Conservation (phyloP, 1,140 invertebrate species). For the Sarcophaga bullata region DNA sequence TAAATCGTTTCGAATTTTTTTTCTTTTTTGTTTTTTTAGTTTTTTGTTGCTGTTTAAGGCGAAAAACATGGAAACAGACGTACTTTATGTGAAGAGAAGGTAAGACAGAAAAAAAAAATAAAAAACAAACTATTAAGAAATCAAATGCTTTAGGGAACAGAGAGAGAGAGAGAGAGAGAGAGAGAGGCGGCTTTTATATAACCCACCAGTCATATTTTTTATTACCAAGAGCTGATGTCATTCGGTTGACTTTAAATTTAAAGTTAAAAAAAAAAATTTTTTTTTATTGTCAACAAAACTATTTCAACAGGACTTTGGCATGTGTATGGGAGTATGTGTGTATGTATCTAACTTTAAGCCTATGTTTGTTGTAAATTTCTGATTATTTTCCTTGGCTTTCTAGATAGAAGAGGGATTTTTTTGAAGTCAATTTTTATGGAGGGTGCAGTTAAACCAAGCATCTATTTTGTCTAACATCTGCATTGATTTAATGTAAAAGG, state of each 20-base stretch:
- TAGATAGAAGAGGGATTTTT: not conserved
- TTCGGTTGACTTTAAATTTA: not conserved
- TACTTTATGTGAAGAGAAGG: not conserved
- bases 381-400: constrained; percentile 35
- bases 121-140: too few species aligned
- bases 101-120: not conserved
- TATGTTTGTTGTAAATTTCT: constrained; percentile 32
- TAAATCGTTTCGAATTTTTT: too few species aligned
- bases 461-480: not conserved
- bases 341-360: not conserved
- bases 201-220: not conserved
- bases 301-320: too few species aligned
- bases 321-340: not conserved
- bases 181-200: too few species aligned
- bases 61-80: not conserved
- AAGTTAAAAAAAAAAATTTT: not conserved
- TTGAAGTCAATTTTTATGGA: constrained; percentile 16
- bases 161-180: too few species aligned
- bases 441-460: not conserved
- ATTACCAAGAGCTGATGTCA: constrained; percentile 16
- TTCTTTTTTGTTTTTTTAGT: not conserved
- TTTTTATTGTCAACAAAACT: constrained; percentile 36
- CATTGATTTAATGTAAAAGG: not conserved
- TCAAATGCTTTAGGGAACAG: too few species aligned
- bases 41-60: not conserved